Conservation (phyloP, 2,888 invertebrate species). For the Sepiola atlantica region DNA sequence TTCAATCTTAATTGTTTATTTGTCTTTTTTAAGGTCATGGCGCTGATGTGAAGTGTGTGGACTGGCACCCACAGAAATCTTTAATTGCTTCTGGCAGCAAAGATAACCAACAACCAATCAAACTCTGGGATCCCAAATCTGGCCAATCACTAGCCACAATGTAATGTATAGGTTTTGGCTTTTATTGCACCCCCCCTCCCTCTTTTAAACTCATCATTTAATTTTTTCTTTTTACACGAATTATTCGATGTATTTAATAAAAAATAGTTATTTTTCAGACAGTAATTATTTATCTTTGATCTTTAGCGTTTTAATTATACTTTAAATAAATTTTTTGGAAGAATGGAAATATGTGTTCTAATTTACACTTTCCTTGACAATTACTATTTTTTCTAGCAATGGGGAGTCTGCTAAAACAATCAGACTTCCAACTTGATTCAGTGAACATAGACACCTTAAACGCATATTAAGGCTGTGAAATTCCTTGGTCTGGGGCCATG, state of each 20-base stretch:
- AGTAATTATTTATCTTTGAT: background rate
- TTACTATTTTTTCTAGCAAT: too few relatives aligned
- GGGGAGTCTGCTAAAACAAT: too few relatives aligned
- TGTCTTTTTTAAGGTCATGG: slow-evolving; percentile 84
- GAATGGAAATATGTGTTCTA: too few relatives aligned
- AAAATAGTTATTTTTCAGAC: background rate
- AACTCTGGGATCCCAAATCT: slow-evolving; percentile 98
- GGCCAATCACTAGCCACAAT: slow-evolving; percentile 95
- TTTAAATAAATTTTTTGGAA: too few relatives aligned
- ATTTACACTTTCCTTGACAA: too few relatives aligned
- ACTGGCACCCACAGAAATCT: slow-evolving; percentile 99
- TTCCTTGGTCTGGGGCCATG: too few relatives aligned
- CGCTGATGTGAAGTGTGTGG: slow-evolving; percentile 98
- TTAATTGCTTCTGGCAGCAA: slow-evolving; percentile 98
- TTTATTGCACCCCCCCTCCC: background rate
- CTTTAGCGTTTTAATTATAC: too few relatives aligned
- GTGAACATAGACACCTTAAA: too few relatives aligned
- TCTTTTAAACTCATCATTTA: background rate
- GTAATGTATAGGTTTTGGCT: slow-evolving; percentile 77
- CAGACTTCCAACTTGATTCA: too few relatives aligned
- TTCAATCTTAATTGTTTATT: background rate
- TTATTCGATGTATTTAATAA: background rate
- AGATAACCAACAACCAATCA: slow-evolving; percentile 99
- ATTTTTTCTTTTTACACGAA: background rate
- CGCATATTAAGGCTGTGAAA: too few relatives aligned